These are phyloP conservation scores for Drosophila oshimai DNA, from an alignment of 1,140 invertebrate genomes.

Conservation along the genomic window DNA sequence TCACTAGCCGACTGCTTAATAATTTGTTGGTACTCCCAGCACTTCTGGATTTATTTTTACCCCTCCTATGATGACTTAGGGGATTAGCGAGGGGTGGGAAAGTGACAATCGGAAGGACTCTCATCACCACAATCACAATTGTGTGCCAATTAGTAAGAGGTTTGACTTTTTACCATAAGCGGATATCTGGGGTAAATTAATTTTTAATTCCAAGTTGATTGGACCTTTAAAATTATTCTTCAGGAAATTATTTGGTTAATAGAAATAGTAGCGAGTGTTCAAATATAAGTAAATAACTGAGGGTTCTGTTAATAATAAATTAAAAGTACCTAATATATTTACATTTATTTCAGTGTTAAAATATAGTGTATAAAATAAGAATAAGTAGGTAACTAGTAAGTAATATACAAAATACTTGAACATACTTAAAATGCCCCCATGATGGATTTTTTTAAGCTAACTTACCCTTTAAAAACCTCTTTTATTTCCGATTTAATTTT, in stretches of 20 bases:
- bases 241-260: too few relatives aligned
- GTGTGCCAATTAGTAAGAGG: conserved; percentile 19
- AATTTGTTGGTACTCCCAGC: conserved; percentile 38
- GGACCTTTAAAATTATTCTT: too few relatives aligned
- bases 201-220: too few relatives aligned
- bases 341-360: too few relatives aligned
- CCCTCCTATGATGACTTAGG: conserved; percentile 17
- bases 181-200: not conserved
- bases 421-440: not conserved
- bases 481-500: not conserved
- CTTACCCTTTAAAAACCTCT: not conserved
- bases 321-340: not conserved
- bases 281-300: too few relatives aligned
- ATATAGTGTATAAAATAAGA: too few relatives aligned
- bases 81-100: conserved; percentile 37
- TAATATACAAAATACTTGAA: too few relatives aligned
- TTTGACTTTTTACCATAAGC: conserved; percentile 34
- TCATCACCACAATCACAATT: conserved; percentile 42
- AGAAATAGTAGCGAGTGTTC: too few relatives aligned
- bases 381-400: too few relatives aligned
- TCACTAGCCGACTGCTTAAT: conserved; percentile 49
- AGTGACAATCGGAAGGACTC: conserved; percentile 8
- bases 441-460: not conserved
- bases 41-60: not conserved
- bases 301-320: too few relatives aligned